Percentiles rank a stretch among this genome's conserved stretches.
Evolutionary conservation across 1,140 invertebrate genomes (phyloP).

Genomic region (Micrasema minimum): DNA sequence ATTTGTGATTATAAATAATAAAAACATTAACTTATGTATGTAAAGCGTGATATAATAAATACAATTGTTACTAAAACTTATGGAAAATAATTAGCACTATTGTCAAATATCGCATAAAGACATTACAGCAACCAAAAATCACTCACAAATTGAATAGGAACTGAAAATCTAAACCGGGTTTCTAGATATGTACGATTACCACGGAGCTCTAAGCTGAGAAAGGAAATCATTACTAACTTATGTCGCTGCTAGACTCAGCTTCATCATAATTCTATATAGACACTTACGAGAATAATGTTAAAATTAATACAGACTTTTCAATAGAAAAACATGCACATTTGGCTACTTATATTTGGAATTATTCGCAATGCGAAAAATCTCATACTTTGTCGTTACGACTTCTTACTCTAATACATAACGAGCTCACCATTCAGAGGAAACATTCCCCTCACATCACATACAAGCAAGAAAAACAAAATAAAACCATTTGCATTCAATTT

Average conservation of each 20-base stretch:
- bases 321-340: constrained; percentile 47
- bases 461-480: constrained; percentile 38
- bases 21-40: constrained; percentile 42
- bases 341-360: constrained; percentile 45
- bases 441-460: constrained; percentile 15
- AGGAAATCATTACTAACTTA: neutral
- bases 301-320: constrained; percentile 39
- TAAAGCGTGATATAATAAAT: constrained; percentile 51
- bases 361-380: constrained; percentile 13
- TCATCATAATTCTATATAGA: constrained; percentile 30
- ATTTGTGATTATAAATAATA: constrained; percentile 51
- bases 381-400: neutral
- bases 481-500: constrained; percentile 57
- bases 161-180: constrained; percentile 27
- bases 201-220: constrained; percentile 6
- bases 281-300: constrained; percentile 32
- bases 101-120: constrained; percentile 41
- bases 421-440: constrained; percentile 7
- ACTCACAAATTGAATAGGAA: constrained; percentile 44
- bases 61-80: constrained; percentile 44
- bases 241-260: constrained; percentile 11
- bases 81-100: constrained; percentile 45
- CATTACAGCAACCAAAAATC: constrained; percentile 45
- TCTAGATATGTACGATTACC: constrained; percentile 22
- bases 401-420: neutral